These are phyloP conservation scores for Pseudolycoriella hygida DNA, from an alignment of 2,888 invertebrate genomes.

Conservation along the genomic window DNA sequence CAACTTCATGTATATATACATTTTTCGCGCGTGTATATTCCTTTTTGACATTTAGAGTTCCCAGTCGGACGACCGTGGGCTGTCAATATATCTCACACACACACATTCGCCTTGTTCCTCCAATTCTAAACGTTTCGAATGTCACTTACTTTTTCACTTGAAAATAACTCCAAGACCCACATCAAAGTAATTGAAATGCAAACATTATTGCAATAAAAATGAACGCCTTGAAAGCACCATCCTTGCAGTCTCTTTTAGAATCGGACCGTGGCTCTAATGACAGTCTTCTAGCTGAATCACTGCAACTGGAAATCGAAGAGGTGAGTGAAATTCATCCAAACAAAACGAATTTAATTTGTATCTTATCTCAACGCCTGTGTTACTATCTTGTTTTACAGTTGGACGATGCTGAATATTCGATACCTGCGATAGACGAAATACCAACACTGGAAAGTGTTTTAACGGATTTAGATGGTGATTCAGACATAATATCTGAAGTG, in stretches of 20 bases:
- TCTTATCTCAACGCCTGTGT: neutral
- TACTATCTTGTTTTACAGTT: constrained; percentile 31
- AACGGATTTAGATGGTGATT: constrained; percentile 52
- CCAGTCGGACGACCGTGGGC: too few relatives aligned
- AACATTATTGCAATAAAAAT: constrained; percentile 13
- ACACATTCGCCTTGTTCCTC: too few relatives aligned
- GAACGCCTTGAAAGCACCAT: constrained; percentile 27
- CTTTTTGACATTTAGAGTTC: too few relatives aligned
- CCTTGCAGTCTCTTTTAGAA: constrained; percentile 36
- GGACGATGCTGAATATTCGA: constrained; percentile 65
- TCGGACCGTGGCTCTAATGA: constrained; percentile 48
- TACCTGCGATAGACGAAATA: constrained; percentile 54
- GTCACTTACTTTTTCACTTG: too few relatives aligned
- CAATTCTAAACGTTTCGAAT: too few relatives aligned
- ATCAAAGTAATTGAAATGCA: too few relatives aligned
- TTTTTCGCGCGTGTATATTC: too few relatives aligned
- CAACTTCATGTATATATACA: too few relatives aligned
- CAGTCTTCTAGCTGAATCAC: constrained; percentile 36
- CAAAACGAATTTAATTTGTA: too few relatives aligned
- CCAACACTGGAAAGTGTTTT: constrained; percentile 68
- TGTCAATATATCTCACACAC: too few relatives aligned
- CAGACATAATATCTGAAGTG: constrained; percentile 33
- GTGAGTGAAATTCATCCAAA: constrained; percentile 15
- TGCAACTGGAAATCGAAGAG: constrained; percentile 52
- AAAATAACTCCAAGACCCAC: too few relatives aligned